These are phyloP conservation scores for Chelon labrosus DNA, from an alignment of 2,797 vertebrate species.

Conservation along the genomic window DNA sequence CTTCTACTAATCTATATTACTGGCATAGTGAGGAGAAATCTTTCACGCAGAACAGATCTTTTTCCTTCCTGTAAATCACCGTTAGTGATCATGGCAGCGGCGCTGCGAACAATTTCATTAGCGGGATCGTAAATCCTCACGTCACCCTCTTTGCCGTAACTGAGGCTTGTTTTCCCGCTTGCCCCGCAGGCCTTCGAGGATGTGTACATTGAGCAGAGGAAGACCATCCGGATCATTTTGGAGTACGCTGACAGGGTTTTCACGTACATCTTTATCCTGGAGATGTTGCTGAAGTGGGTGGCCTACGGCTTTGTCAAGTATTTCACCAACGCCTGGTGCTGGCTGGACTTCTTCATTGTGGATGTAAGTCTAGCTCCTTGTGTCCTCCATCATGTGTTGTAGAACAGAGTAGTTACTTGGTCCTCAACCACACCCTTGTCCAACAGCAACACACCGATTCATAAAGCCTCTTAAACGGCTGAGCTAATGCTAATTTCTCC, in stretches of 20 bases:
- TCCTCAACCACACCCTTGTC: constrained; percentile 63
- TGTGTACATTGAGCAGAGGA: constrained; percentile 98
- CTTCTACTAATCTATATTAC: constrained; percentile 11
- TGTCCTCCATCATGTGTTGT: constrained; percentile 37
- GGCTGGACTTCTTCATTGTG: constrained; percentile 99
- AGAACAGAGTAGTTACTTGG: constrained; percentile 21
- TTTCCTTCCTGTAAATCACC: constrained; percentile 31
- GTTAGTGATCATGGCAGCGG: constrained; percentile 12
- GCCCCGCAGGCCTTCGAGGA: constrained; percentile 94
- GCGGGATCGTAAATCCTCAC: constrained; percentile 37
- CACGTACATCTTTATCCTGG: constrained; percentile 99
- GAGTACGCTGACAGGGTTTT: constrained; percentile 98
- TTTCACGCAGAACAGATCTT: constrained; percentile 9
- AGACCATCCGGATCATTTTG: constrained; percentile 93
- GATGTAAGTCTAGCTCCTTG: constrained; percentile 91
- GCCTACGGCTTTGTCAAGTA: constrained; percentile 99
- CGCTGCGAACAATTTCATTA: constrained; percentile 42
- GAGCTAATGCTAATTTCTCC: constrained; percentile 23
- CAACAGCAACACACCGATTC: constrained; percentile 41
- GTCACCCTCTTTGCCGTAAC: not conserved
- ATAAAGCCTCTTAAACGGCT: constrained; percentile 3
- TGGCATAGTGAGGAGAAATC: constrained; percentile 15
- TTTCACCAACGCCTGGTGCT: constrained; percentile 99
- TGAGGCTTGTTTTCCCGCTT: constrained; percentile 25
- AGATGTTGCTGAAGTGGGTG: constrained; percentile 99